Evolutionary conservation across 2,797 vertebrate species (phyloP), one percentile per base, ranked within the genome.

Genomic region (Otolemur crassicaudatus): DNA sequence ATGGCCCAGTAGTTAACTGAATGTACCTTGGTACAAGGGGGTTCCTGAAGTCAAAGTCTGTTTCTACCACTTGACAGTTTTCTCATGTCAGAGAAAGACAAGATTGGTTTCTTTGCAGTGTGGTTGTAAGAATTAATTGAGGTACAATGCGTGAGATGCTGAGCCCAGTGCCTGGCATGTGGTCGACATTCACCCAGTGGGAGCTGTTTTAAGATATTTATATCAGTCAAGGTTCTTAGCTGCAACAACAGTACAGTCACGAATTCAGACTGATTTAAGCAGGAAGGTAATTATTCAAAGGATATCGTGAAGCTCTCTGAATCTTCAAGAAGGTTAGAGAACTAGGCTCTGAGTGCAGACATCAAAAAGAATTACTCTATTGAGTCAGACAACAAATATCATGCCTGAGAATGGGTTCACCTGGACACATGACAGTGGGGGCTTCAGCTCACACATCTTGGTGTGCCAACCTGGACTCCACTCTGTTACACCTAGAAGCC

Each of bases 351-450:
- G 77, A 89, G 70, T 43, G 46, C 37, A 87, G 88, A 63, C 31
- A 81, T 80, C 4, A 17, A 58, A 90, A 46, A n/a, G 40, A 91
- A 82, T 40, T 25, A 7, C 43, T 73, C 6, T 37, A 3, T 2
- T 49, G 70, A 63, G 29, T 90, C 40, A 75, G 34, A 65, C 49
- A 46, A 11, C 29, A 43, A 60, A 63, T 70, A 73, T 69, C 29
- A 29, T 2, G 2, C 58, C 27, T 6, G 17, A 19, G 9, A 13
- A 49, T 43, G 46, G 20, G 34, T 25, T 61, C 4, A 5, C 8
- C 0, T 29, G 46, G 73, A 60, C 4, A 7, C 0, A 0, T 29
- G 12, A 0, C 12, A 10, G n/a, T 3, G 4, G 22, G 8, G 22
- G 4, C 46, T 53, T 43, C 20, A 13, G 19, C 65, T 61, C 13